Evolutionary conservation across 2,888 invertebrate genomes (phyloP), one percentile per base, ranked within the genome.

Genomic region (Pammene fasciana): DNA sequence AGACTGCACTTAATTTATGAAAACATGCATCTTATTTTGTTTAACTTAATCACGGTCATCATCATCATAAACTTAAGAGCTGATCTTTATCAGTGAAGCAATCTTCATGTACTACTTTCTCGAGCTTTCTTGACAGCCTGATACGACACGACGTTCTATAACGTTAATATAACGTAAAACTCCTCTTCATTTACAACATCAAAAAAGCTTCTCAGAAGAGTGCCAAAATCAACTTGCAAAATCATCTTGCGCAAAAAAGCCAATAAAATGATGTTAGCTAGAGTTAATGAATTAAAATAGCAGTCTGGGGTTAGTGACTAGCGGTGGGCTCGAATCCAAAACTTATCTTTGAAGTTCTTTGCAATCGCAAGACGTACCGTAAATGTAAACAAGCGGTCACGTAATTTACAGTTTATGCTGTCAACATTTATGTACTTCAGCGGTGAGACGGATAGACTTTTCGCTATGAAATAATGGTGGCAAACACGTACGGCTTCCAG

Each of bases 281-380:
- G 16, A 65, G 65, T 38, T 48, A 41, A 65, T 61, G 60, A 48
- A 61, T 50, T 59, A 43, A 66, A 66, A 59, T 50, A 50, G 48
- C 13, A 8, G 14, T 43, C 18, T 50, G 18, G 41, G 50, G 50
- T 50, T 57, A 56, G 38, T 57, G 43, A 57, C 57, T 59, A 62
- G 50, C 26, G 14, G n/a, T 57, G 59, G 36, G 59, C 59, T 52
- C 45, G 7, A 13, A n/a, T 60, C 59, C 67, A 67, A 59, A 16
- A 36, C 34, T 45, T 45, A 59, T 52, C 41, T 60, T 67, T 67
- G 59, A 67, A 45, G 52, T 52, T 36, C 8, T 26, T 26, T 26
- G 36, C 14, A 18, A 48, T 16, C 14, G 26, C 26, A 26, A 3
- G 61, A 50, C 18, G 26, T 26, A 0, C 10, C n/a, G 41, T 16